phyloP scores from a whole-genome alignment of 1,140 invertebrate genomes.

The Scylla paramamosain region DNA sequence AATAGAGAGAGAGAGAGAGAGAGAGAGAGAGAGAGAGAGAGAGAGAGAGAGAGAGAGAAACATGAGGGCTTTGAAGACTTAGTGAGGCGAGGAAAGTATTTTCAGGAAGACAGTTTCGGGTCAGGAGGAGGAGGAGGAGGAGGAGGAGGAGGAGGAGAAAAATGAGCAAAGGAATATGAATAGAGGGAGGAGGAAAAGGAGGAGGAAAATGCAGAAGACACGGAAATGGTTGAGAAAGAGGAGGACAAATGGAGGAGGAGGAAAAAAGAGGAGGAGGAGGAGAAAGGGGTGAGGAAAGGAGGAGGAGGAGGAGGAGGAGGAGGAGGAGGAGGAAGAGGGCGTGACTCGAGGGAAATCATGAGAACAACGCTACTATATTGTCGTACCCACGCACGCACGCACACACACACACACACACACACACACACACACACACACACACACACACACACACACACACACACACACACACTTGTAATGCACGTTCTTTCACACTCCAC shows the following conservation, averaged over 20 bases:
- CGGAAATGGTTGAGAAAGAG: not conserved
- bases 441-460: too few relatives aligned
- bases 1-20: too few relatives aligned
- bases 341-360: slow-evolving; percentile 11
- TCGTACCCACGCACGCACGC: not conserved
- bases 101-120: too few relatives aligned
- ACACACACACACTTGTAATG: too few relatives aligned
- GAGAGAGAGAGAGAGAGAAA: too few relatives aligned
- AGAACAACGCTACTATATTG: not conserved
- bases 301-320: not conserved
- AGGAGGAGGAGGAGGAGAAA: not conserved
- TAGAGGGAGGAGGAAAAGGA: not conserved
- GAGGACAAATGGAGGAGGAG: not conserved
- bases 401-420: too few relatives aligned
- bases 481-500: too few relatives aligned
- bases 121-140: not conserved
- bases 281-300: not conserved
- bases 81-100: too few relatives aligned
- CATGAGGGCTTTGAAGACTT: too few relatives aligned
- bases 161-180: not conserved
- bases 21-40: too few relatives aligned
- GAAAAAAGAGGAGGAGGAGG: not conserved
- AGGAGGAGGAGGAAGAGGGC: not conserved
- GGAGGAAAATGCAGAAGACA: not conserved
- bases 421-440: too few relatives aligned